These are phyloP conservation scores for Catostomus latipinnis DNA, from an alignment of 2,797 vertebrate genomes.

Conservation along the genomic window DNA sequence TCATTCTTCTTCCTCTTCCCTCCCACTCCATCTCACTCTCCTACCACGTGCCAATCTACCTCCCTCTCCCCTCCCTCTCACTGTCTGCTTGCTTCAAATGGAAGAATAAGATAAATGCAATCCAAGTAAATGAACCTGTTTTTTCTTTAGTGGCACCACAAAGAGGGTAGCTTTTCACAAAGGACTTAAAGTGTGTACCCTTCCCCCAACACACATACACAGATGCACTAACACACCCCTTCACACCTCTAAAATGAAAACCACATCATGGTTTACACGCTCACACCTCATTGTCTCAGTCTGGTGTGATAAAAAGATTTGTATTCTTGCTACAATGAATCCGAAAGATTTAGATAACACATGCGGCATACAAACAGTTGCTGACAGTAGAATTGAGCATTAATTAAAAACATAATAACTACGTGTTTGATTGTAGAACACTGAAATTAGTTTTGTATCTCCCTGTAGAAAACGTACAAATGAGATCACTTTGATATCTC, in stretches of 20 bases:
- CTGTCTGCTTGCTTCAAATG: slow-evolving; percentile 40
- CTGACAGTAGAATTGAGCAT: not conserved
- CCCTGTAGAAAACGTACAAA: not conserved
- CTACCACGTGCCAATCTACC: slow-evolving; percentile 45
- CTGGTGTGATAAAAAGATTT: not conserved
- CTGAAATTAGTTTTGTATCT: not conserved
- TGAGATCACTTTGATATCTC: too few relatives aligned
- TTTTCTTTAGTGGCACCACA: slow-evolving; percentile 18
- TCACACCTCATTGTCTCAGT: slow-evolving; percentile 14
- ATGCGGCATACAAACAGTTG: not conserved
- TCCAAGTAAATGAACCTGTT: not conserved
- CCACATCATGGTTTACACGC: slow-evolving; percentile 47
- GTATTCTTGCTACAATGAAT: not conserved
- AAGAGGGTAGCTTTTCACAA: slow-evolving; percentile 27
- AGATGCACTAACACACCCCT: slow-evolving; percentile 22
- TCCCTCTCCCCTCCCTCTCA: slow-evolving; percentile 42
- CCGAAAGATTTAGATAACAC: not conserved
- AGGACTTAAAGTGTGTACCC: slow-evolving; percentile 28
- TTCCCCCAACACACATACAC: slow-evolving; percentile 20
- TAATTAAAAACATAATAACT: not conserved
- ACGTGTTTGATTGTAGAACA: not conserved
- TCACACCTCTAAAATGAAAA: slow-evolving; percentile 53
- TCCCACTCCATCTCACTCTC: slow-evolving; percentile 50
- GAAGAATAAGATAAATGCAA: slow-evolving; percentile 9
- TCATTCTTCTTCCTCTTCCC: slow-evolving; percentile 36